Percentiles rank a stretch among this genome's conserved stretches.
Evolutionary conservation across 53 echinoderm and acorn worm genomes (phyloP).

Genomic region (Temnopleurus reevesii): DNA sequence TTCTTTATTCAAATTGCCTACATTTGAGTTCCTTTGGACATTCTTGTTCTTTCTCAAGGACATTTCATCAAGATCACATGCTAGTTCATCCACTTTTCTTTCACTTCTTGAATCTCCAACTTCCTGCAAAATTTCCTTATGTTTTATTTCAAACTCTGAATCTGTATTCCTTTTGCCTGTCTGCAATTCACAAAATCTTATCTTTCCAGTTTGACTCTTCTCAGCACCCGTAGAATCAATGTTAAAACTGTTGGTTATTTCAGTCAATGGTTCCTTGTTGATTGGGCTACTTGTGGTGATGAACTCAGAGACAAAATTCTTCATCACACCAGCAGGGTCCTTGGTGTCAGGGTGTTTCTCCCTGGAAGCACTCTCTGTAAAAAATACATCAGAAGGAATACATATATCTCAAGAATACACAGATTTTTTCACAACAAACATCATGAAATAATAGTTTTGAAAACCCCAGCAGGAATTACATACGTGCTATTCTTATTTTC

Average conservation of each 20-base stretch:
- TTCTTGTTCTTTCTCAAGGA: background rate
- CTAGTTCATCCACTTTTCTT: background rate
- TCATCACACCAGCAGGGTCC: conserved; percentile 20
- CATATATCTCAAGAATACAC: too few relatives aligned
- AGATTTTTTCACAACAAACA: too few relatives aligned
- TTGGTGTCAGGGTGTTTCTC: background rate
- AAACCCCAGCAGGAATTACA: too few relatives aligned
- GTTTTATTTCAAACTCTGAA: too few relatives aligned
- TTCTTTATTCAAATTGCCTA: background rate
- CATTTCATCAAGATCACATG: background rate
- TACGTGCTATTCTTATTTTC: too few relatives aligned
- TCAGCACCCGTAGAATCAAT: background rate
- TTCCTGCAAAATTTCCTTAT: background rate
- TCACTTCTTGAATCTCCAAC: background rate
- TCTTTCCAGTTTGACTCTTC: background rate
- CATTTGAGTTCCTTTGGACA: background rate
- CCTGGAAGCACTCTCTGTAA: background rate
- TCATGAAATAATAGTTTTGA: too few relatives aligned
- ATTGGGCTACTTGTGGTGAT: background rate
- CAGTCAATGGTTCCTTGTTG: background rate
- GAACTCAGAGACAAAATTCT: conserved; percentile 47
- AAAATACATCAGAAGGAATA: too few relatives aligned
- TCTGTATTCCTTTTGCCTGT: background rate
- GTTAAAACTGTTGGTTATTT: background rate
- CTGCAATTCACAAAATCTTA: background rate